Evolutionary conservation across 2,888 invertebrate genomes (phyloP), one percentile per base, ranked within the genome.

Genomic region (Meloe dianella): DNA sequence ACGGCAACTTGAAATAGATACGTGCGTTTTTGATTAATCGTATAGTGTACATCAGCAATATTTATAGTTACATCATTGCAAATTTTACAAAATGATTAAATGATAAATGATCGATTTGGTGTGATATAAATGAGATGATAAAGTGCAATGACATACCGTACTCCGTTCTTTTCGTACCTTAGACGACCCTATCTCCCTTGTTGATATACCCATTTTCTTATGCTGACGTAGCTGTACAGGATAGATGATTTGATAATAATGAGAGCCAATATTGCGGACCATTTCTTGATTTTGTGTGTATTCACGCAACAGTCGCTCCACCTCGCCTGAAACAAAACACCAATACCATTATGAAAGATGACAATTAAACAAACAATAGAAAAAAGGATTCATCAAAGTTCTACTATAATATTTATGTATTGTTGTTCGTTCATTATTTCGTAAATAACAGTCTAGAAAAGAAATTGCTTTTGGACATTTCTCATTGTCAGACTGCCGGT

Each of bases 121-220:
- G 10, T 47, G 47, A 20, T 20, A 47, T 54, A 54, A 75, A 79
- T 77, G 78, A 77, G 77, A 76, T 79, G 78, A 79, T 75, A 76
- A 78, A 78, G 79, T 80, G 80, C 80, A 79, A 76, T 81, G 82
- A 87, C 87, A 86, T 87, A 87, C 87, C 86, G 85, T 84, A 85
- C 86, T 86, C 85, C 85, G 80, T 82, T 83, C 85, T 83, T 85
- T 86, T 83, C 88, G 87, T 87, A 94, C 94, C 93, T 94, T 94
- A 84, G 91, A 90, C 83, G 91, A 89, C 87, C 92, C 92, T 85
- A 93, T 91, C 88, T 95, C 95, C 85, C 96, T 89, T 77, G 96
- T 96, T 78, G 95, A 95, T 84, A 96, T 95, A 85, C 95, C 96
- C 93, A 96, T 93, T 87, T 95, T 95, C 87, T 95, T 94, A 90